Evolutionary conservation across 1,140 invertebrate species (phyloP), one percentile per base, ranked within the genome.

Genomic region (Eriocheir sinensis): DNA sequence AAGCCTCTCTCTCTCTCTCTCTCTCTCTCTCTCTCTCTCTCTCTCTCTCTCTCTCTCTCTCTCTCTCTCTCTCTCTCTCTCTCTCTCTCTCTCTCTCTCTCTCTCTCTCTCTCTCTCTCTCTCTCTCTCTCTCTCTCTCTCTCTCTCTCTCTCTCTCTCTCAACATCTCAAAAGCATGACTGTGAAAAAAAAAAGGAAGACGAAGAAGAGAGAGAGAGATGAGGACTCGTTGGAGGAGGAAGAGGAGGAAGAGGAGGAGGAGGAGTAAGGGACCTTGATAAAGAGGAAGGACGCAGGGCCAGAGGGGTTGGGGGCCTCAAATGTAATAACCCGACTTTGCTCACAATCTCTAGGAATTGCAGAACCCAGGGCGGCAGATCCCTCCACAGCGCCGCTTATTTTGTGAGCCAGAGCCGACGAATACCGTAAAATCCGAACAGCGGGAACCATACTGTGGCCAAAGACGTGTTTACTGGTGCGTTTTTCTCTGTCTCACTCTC

Each of bases 341-440:
- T 94, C 94, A 40, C 94, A 94, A 94, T 94, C 94, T 94, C 94
- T 91, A 53, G 94, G 93, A 94, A 94, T 94, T 92, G 89, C 94
- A 91, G 81, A n/a, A 60, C 89, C 89, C 88, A 12, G 80, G 36
- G 72, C 40, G 81, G n/a, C 81, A 36, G 53, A 79, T 81, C 79
- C 92, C 94, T 60, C 81, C 94, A 44, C 89, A 94, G 53, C 89
- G 41, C 94, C 94, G 80, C 93, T 93, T 88, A 88, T 93, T 93
- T 93, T 86, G 83, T 48, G 80, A 79, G 86, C 80, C 81, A 89
- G 41, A 93, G 79, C 93, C 93, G 93, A 79, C 93, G 93, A 93
- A 89, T 93, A 72, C 93, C 86, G 79, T 93, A 93, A 93, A 93
- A 93, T 93, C 93, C 93, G 32, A 79, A 2, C 27, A 38, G 91